Percentiles rank a stretch among this genome's conserved stretches.
phyloP scores from a whole-genome alignment of 1,140 invertebrate species.

The Aphaenogaster floridana region DNA sequence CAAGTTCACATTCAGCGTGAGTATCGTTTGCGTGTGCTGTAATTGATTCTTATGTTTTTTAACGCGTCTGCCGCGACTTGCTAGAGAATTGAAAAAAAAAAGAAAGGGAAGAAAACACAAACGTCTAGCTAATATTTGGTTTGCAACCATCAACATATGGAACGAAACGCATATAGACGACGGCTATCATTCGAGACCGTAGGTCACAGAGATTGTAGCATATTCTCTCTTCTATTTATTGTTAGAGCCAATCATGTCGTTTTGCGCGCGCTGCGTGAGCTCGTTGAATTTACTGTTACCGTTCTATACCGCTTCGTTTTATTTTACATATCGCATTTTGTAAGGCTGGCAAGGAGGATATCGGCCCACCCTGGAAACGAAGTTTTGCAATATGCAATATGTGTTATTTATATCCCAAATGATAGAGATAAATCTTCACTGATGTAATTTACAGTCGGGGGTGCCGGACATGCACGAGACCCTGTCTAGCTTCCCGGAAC shows the following conservation, averaged over 20 bases:
- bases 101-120: neutral
- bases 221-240: constrained; percentile 21
- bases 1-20: constrained; percentile 80
- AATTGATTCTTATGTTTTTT: neutral
- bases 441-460: constrained; percentile 76
- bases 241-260: constrained; percentile 12
- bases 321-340: neutral
- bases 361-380: neutral
- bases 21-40: constrained; percentile 45
- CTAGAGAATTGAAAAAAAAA: neutral
- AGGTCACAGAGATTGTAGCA: constrained; percentile 22
- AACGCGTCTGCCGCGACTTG: neutral
- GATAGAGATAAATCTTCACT: constrained; percentile 26
- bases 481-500: constrained; percentile 76
- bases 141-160: neutral
- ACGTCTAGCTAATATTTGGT: neutral
- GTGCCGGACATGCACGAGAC: constrained; percentile 79
- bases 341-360: neutral
- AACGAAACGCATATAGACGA: neutral
- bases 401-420: neutral
- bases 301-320: neutral
- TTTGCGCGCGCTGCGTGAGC: neutral
- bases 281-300: neutral
- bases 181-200: neutral
- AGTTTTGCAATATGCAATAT: neutral